Evolutionary conservation across 1,140 invertebrate genomes (phyloP).

Genomic region (Drosophila sp.): DNA sequence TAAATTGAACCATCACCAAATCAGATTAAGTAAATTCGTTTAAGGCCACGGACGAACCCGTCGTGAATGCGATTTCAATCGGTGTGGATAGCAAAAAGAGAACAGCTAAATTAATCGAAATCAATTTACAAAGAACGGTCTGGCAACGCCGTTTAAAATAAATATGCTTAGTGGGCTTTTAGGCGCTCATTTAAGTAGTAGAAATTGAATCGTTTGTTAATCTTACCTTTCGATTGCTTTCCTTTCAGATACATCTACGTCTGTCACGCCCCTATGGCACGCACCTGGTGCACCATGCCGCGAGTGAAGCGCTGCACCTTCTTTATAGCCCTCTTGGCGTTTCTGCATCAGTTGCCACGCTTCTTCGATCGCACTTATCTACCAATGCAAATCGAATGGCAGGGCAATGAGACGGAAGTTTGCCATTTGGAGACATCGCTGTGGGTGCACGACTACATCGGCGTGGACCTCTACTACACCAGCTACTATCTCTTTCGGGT

Average conservation of each 20-base stretch:
- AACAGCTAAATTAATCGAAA: too few species aligned
- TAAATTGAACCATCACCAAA: conserved; percentile 63
- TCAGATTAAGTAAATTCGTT: conserved; percentile 57
- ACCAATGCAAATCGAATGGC: conserved; percentile 86
- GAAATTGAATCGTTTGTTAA: neutral
- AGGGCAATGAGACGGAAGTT: conserved; percentile 85
- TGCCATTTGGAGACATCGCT: conserved; percentile 85
- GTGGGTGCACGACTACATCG: conserved; percentile 87
- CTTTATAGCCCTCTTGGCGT: conserved; percentile 89
- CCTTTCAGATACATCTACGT: conserved; percentile 91
- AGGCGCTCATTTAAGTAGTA: too few species aligned
- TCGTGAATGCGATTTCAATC: too few species aligned
- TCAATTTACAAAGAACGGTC: too few species aligned
- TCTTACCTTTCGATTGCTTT: neutral
- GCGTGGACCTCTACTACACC: conserved; percentile 90
- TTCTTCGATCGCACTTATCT: conserved; percentile 87
- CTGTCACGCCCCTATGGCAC: conserved; percentile 93
- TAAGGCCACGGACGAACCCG: neutral
- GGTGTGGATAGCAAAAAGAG: too few species aligned
- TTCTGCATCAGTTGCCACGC: conserved; percentile 90
- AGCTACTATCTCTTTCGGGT: conserved; percentile 93
- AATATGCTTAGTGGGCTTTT: too few species aligned
- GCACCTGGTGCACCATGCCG: conserved; percentile 93
- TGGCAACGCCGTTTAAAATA: too few species aligned
- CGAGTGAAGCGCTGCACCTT: conserved; percentile 90